Conservation (phyloP, 92 coral and sea anemone genomes). For the Virgularia gustaviana region DNA sequence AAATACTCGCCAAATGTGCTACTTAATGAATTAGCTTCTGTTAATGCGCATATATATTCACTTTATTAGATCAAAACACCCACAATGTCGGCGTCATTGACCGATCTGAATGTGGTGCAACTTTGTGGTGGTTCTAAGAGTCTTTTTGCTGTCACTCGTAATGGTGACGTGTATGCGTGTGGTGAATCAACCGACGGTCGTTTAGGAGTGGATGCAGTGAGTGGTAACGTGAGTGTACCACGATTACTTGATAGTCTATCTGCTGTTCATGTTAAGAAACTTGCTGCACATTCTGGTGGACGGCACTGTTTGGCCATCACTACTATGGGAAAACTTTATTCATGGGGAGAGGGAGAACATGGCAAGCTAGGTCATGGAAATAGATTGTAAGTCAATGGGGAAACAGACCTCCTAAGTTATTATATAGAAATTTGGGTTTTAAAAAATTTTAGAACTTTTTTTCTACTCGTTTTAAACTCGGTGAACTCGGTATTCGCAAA, state of each 20-base stretch:
- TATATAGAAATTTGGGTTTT: too few relatives aligned
- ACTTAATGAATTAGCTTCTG: too few relatives aligned
- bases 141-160: conserved; percentile 78
- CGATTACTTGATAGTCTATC: conserved; percentile 74
- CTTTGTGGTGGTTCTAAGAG: conserved; percentile 91
- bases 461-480: too few relatives aligned
- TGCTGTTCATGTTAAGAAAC: conserved; percentile 74
- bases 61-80: conserved; percentile 75
- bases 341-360: conserved; percentile 99
- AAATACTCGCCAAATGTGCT: too few relatives aligned
- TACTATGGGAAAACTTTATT: conserved; percentile 80
- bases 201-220: conserved; percentile 74
- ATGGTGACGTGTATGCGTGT: conserved; percentile 87
- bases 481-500: too few relatives aligned
- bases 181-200: conserved; percentile 98
- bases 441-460: too few relatives aligned
- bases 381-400: conserved; percentile 64
- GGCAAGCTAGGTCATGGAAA: conserved; percentile 98
- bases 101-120: conserved; percentile 75
- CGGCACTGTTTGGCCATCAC: conserved; percentile 95
- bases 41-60: not conserved
- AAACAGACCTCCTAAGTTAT: too few relatives aligned
- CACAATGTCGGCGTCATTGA: conserved; percentile 61
- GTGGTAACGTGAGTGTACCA: conserved; percentile 79
- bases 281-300: conserved; percentile 93